Conservation (phyloP, 1,140 invertebrate genomes). For the Drosophila hydei region DNA sequence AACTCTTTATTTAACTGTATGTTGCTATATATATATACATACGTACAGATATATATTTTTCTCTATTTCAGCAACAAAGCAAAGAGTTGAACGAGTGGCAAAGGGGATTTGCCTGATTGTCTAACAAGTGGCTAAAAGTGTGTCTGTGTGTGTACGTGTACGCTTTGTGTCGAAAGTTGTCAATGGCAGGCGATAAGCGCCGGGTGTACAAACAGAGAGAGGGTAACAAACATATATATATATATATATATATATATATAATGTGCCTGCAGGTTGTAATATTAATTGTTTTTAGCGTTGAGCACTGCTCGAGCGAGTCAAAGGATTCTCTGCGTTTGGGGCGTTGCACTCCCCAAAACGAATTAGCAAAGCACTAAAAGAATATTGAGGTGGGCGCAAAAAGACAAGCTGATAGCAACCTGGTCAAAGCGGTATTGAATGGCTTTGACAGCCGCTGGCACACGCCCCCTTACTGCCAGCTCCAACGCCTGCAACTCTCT, state of each 20-base stretch:
- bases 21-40: constrained; percentile 13
- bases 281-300: constrained; percentile 76
- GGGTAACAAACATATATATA: constrained; percentile 8
- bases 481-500: not conserved
- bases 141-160: not conserved
- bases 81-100: constrained; percentile 14
- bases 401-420: not conserved
- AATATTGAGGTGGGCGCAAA: not conserved
- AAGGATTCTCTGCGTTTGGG: constrained; percentile 43
- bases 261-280: constrained; percentile 80
- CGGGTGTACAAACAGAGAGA: not conserved
- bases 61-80: constrained; percentile 7
- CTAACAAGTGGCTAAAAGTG: constrained; percentile 3
- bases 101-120: constrained; percentile 5
- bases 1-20: constrained; percentile 11
- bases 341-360: constrained; percentile 24
- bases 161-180: constrained; percentile 43
- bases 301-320: constrained; percentile 52
- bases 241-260: constrained; percentile 58
- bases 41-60: not conserved
- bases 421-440: constrained; percentile 56
- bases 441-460: constrained; percentile 66
- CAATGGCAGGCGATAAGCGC: constrained; percentile 71
- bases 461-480: constrained; percentile 44
- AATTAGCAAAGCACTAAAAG: constrained; percentile 5